Evolutionary conservation across 2,113 vertebrate species (phyloP).

Genomic region (Emydura subglobosa): DNA sequence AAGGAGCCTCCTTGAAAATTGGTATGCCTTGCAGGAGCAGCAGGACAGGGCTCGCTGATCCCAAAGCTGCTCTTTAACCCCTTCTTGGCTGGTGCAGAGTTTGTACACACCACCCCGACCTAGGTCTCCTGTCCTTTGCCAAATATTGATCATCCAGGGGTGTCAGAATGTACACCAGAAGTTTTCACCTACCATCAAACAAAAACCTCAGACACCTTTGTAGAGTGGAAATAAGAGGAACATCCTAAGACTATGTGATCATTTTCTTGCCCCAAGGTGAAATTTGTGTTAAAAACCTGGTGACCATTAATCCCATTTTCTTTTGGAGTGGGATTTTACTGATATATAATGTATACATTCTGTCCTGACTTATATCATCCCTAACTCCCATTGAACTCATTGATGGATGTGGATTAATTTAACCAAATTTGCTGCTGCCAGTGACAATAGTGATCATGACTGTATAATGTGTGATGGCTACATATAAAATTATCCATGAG

Average conservation of each 20-base stretch:
- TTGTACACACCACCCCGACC: no score
- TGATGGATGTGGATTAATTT: not conserved
- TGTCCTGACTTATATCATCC: not conserved
- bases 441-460: not conserved
- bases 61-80: no score
- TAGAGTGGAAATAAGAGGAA: not conserved
- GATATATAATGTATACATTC: not conserved
- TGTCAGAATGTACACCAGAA: not conserved
- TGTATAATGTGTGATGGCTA: not conserved
- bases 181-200: not conserved
- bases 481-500: not conserved
- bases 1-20: no score
- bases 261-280: not conserved
- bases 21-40: no score
- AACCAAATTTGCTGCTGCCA: not conserved
- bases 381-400: not conserved
- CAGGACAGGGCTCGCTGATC: no score
- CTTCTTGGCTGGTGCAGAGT: no score
- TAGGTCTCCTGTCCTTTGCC: not conserved
- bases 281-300: not conserved
- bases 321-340: not conserved
- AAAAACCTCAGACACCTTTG: not conserved
- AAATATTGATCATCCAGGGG: not conserved
- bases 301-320: not conserved
- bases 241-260: not conserved